Percentiles rank a stretch among this genome's conserved stretches.
Conservation (phyloP, 2,888 invertebrate genomes). For the Calameuta filiformis region DNA sequence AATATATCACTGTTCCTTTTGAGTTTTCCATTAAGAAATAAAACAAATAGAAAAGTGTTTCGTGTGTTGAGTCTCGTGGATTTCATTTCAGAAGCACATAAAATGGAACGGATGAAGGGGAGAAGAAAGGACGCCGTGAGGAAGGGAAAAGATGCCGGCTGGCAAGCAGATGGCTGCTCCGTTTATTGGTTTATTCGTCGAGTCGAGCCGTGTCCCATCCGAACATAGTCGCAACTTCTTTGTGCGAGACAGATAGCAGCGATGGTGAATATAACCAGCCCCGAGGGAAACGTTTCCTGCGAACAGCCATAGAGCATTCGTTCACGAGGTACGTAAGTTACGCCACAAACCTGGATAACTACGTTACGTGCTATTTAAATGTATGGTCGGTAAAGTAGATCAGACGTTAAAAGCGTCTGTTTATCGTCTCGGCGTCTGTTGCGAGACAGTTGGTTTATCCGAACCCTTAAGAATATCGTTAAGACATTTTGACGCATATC, state of each 20-base stretch:
- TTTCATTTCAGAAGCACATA: conserved; percentile 62
- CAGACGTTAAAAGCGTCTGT: too few relatives aligned
- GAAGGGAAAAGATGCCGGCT: conserved; percentile 58
- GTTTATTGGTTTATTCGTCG: conserved; percentile 66
- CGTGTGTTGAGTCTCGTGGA: conserved; percentile 43
- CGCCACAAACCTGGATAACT: too few relatives aligned
- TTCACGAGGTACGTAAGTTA: conserved; percentile 41
- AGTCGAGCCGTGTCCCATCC: conserved; percentile 52
- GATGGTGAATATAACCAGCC: conserved; percentile 21
- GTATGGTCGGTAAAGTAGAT: too few relatives aligned
- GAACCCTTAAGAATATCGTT: too few relatives aligned
- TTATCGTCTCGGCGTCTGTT: too few relatives aligned
- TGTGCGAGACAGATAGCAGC: conserved; percentile 33
- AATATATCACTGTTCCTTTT: too few relatives aligned
- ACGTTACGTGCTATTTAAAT: too few relatives aligned
- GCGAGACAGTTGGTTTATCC: too few relatives aligned
- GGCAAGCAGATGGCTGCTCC: conserved; percentile 65
- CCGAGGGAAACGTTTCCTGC: conserved; percentile 10
- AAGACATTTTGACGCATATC: too few relatives aligned
- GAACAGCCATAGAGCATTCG: conserved; percentile 22
- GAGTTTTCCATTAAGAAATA: too few relatives aligned
- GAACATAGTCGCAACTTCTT: conserved; percentile 40
- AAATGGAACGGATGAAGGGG: conserved; percentile 49
- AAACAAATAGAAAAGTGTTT: too few relatives aligned
- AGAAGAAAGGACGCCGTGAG: conserved; percentile 32